Percentiles rank a stretch among this genome's conserved stretches.
Evolutionary conservation across 2,888 invertebrate species (phyloP).

Genomic region (Meiosimyza platycephala): DNA sequence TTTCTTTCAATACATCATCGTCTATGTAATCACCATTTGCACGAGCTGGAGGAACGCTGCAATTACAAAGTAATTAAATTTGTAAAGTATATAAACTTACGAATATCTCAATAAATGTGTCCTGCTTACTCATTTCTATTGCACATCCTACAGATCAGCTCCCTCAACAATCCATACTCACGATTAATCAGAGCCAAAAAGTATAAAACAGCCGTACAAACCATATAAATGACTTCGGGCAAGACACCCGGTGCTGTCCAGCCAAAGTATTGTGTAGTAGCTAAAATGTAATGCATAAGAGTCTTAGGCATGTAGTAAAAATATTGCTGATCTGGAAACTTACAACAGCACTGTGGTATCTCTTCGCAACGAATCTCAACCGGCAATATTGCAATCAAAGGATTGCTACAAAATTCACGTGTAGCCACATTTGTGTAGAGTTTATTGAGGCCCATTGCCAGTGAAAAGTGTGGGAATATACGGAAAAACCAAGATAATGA

Average conservation of each 20-base stretch:
- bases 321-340: conserved; percentile 15
- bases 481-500: conserved; percentile 70
- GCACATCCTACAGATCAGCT: not conserved
- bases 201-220: conserved; percentile 69
- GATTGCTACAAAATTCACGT: conserved; percentile 43
- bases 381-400: not conserved
- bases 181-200: conserved; percentile 73
- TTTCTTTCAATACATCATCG: conserved; percentile 70
- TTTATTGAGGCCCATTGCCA: conserved; percentile 67
- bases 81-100: not conserved
- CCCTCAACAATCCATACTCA: conserved; percentile 66
- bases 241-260: conserved; percentile 78
- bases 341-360: conserved; percentile 47
- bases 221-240: conserved; percentile 73
- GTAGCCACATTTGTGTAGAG: conserved; percentile 49
- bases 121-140: not conserved
- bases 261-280: conserved; percentile 69
- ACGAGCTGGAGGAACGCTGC: conserved; percentile 43
- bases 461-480: conserved; percentile 75
- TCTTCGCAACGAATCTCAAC: conserved; percentile 28
- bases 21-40: conserved; percentile 64
- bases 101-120: not conserved
- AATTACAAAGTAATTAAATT: no score
- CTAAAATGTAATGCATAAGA: conserved; percentile 16
- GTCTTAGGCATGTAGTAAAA: no score